phyloP scores from a whole-genome alignment of 2,113 vertebrate genomes.

The Nesoenas mayeri region DNA sequence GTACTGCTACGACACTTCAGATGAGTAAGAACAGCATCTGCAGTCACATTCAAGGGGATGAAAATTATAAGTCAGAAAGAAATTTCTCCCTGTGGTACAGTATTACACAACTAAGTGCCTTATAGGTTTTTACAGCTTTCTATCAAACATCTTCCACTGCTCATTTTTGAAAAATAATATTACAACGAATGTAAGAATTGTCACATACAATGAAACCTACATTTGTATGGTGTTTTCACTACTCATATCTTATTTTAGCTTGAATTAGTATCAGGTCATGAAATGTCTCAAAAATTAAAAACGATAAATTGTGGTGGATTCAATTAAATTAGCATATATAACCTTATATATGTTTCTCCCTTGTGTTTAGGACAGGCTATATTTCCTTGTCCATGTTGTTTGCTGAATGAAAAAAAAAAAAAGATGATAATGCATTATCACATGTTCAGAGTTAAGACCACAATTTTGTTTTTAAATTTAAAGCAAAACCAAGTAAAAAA shows the following conservation, averaged over 20 bases:
- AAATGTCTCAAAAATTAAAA: background rate
- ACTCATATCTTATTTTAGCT: background rate
- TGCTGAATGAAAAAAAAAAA: background rate
- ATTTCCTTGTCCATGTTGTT: background rate
- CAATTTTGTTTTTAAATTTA: background rate
- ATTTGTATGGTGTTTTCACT: background rate
- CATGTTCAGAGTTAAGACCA: background rate
- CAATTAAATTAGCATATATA: background rate
- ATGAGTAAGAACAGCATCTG: conserved; percentile 26
- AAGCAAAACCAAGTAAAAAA: background rate
- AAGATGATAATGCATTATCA: background rate
- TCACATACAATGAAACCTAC: background rate
- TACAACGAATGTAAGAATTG: background rate
- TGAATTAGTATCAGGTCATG: background rate
- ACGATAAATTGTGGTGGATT: background rate
- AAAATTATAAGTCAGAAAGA: conserved; percentile 53
- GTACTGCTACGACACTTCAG: conserved; percentile 26
- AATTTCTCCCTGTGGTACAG: conserved; percentile 41
- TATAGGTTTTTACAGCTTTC: background rate
- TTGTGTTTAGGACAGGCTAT: background rate
- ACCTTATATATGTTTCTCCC: background rate
- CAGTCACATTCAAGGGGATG: background rate
- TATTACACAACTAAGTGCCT: background rate
- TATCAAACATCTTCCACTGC: background rate
- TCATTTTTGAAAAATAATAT: background rate